Conservation (phyloP, 2,113 vertebrate species). For the Rhizomys pruinosus region DNA sequence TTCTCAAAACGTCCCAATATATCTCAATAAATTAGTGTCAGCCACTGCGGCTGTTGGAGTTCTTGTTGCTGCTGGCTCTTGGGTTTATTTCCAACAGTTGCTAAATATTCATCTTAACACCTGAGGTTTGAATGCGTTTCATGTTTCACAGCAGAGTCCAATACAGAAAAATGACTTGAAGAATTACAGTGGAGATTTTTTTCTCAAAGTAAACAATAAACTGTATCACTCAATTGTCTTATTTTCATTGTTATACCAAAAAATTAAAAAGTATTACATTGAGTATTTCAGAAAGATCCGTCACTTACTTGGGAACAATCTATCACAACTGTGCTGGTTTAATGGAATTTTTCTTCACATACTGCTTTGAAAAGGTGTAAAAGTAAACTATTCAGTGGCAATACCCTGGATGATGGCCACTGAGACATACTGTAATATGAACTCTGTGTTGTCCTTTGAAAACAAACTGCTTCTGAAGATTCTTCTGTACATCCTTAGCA, state of each 20-base stretch:
- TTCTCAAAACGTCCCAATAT: slow-evolving; percentile 47
- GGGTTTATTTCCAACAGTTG: slow-evolving; percentile 2
- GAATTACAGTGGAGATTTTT: neutral
- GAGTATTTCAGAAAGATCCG: slow-evolving; percentile 2
- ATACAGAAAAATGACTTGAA: neutral
- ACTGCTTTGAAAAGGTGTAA: neutral
- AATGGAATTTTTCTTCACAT: neutral
- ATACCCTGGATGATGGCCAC: neutral
- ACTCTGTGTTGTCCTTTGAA: neutral
- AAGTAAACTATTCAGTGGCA: neutral
- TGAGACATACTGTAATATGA: neutral
- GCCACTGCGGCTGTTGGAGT: neutral
- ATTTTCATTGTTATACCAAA: neutral
- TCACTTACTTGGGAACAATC: neutral
- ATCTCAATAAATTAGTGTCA: slow-evolving; percentile 60
- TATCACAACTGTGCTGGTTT: neutral
- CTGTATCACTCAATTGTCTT: neutral
- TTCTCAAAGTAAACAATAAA: neutral
- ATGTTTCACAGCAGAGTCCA: slow-evolving; percentile 10
- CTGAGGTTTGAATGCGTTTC: neutral
- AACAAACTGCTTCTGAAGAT: neutral
- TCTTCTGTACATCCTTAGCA: neutral
- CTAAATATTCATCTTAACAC: neutral
- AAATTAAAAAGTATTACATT: neutral
- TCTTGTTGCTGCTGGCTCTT: neutral